Percentiles rank a stretch among this genome's conserved stretches.
These are phyloP conservation scores for Lamproptera curius DNA, from an alignment of 2,888 invertebrate genomes.

Conservation along the genomic window DNA sequence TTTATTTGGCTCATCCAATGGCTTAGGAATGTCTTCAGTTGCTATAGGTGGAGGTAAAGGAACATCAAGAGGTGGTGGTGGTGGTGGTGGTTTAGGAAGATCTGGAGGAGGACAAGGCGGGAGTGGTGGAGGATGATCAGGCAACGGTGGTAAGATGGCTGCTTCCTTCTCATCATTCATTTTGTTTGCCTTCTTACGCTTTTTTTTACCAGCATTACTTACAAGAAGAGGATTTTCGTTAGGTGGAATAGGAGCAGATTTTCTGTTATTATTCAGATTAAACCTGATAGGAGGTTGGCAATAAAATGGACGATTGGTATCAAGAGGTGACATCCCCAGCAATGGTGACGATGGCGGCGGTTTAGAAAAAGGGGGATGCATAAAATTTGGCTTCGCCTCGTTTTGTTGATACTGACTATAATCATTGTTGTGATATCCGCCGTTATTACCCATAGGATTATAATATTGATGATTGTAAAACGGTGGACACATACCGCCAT, in stretches of 20 bases:
- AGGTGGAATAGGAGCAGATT: conserved; percentile 55
- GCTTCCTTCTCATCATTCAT: conserved; percentile 63
- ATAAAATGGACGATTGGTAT: conserved; percentile 61
- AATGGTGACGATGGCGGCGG: conserved; percentile 56
- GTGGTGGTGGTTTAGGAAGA: conserved; percentile 47
- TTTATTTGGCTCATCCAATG: conserved; percentile 45
- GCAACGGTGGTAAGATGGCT: conserved; percentile 68
- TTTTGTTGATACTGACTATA: conserved; percentile 54
- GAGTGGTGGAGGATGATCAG: conserved; percentile 74
- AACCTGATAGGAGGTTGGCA: conserved; percentile 69
- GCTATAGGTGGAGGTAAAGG: conserved; percentile 68
- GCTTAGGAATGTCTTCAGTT: conserved; percentile 59
- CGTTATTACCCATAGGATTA: conserved; percentile 57
- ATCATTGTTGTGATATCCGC: conserved; percentile 37
- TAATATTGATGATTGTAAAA: conserved; percentile 70
- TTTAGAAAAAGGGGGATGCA: conserved; percentile 50
- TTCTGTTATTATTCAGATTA: conserved; percentile 62
- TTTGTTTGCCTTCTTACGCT: conserved; percentile 83
- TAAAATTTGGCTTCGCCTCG: conserved; percentile 44
- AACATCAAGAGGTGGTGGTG: conserved; percentile 50
- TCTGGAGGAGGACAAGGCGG: conserved; percentile 74
- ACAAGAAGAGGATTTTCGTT: conserved; percentile 62
- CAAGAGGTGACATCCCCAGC: conserved; percentile 66
- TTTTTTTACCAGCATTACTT: conserved; percentile 82
- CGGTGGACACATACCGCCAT: conserved; percentile 66